phyloP scores from a whole-genome alignment of 92 coral and sea anemone genomes.

The Zoanthus gigantus region DNA sequence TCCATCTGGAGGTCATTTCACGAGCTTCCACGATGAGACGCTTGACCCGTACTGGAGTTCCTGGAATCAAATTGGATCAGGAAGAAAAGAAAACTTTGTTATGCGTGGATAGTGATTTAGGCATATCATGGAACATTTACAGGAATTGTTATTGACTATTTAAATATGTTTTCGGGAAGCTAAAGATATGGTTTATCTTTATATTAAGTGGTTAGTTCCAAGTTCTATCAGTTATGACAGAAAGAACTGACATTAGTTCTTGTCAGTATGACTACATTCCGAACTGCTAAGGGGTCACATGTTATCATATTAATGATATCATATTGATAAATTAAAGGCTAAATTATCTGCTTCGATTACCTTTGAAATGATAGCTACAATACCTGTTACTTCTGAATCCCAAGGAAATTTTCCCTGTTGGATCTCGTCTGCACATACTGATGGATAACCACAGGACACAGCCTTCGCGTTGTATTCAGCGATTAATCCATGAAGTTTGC shows the following conservation, averaged over 20 bases:
- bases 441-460: slow-evolving; percentile 16
- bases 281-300: neutral
- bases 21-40: slow-evolving; percentile 47
- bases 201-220: neutral
- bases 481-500: slow-evolving; percentile 20
- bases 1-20: slow-evolving; percentile 57
- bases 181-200: neutral
- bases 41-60: slow-evolving; percentile 58
- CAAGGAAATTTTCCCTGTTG: slow-evolving; percentile 59
- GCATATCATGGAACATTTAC: neutral
- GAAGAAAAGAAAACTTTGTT: neutral
- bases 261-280: neutral
- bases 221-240: neutral
- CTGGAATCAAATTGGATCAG: slow-evolving; percentile 19
- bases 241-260: neutral
- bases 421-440: slow-evolving; percentile 39
- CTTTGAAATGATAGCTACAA: neutral
- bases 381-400: slow-evolving; percentile 43
- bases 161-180: neutral
- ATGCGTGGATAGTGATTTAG: neutral
- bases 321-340: neutral
- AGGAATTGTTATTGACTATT: neutral
- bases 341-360: neutral
- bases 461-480: slow-evolving; percentile 37
- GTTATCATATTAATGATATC: neutral